These are phyloP conservation scores for Cosmia trapezina DNA, from an alignment of 2,888 invertebrate genomes.

Conservation along the genomic window DNA sequence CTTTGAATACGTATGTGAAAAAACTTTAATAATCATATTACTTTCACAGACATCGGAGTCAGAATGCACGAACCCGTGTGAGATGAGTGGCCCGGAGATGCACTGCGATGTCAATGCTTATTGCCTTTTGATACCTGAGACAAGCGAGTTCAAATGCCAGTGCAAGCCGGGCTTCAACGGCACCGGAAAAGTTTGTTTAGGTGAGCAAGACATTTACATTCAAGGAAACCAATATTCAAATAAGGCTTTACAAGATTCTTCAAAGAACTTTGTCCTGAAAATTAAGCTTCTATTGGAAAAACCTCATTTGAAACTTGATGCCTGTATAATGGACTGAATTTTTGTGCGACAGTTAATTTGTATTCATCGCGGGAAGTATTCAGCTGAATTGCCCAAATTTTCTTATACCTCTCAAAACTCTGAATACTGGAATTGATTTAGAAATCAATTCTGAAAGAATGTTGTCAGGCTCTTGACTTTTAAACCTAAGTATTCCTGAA, in stretches of 20 bases:
- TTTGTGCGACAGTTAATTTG: conserved; percentile 52
- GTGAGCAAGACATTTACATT: conserved; percentile 76
- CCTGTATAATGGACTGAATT: conserved; percentile 46
- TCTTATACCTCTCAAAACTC: conserved; percentile 36
- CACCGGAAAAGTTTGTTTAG: conserved; percentile 94
- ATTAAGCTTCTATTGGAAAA: conserved; percentile 43
- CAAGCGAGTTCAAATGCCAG: conserved; percentile 96
- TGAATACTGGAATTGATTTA: conserved; percentile 42
- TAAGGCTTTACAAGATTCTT: conserved; percentile 8
- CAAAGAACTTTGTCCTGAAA: conserved; percentile 32
- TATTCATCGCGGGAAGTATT: conserved; percentile 47
- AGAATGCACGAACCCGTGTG: conserved; percentile 97
- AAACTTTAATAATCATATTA: background rate
- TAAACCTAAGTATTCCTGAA: conserved; percentile 11
- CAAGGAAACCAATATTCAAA: conserved; percentile 16
- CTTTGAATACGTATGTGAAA: background rate
- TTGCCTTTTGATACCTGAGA: conserved; percentile 95
- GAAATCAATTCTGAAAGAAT: conserved; percentile 38
- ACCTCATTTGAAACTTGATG: conserved; percentile 37
- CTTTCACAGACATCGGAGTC: conserved; percentile 92
- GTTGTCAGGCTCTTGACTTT: conserved; percentile 25
- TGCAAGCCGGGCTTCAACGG: conserved; percentile 98
- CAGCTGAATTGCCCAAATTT: conserved; percentile 38
- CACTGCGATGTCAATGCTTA: conserved; percentile 97
- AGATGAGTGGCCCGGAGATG: conserved; percentile 94